Evolutionary conservation across 2,797 vertebrate genomes (phyloP), one percentile per base, ranked within the genome.

Genomic region (Octomys mimax): DNA sequence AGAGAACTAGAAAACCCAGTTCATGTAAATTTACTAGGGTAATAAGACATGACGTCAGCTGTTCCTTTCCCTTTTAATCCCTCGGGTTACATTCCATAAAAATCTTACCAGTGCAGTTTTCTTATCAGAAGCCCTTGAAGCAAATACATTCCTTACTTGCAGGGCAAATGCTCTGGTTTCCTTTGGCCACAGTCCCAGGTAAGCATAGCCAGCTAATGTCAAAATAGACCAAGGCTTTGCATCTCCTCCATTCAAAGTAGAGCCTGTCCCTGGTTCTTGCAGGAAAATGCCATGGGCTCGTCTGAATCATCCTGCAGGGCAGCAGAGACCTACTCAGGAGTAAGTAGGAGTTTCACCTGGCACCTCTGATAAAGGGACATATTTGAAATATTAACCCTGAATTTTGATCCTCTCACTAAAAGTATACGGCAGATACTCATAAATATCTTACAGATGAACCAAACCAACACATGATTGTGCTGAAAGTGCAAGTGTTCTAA

Each of bases 81-180:
- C 18, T 33, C 31, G n/a, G 19, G 5, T 33, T 81, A 19, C 21
- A 86, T 28, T 70, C 13, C 33, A 80, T 52, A 59, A 39, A n/a
- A 73, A 54, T 28, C 13, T 92, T 49, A 71, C 6, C 24, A 28
- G 3, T 28, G 10, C 31, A 46, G 1, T 80, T 77, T 86, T 52
- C 46, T 31, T 81, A 84, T n/a, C 46, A 28, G 9, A 28, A 91
- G 42, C 4, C n/a, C 84, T 71, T n/a, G 14, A 92, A 49, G 16
- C 78, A 89, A 95, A 61, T 10, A 8, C 1, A 86, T 89, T 92
- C 36, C 18, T 93, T 87, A 80, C 89, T 49, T 90, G 14, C 19
- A 91, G 61, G 68, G 14, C 42, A 46, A 93, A 95, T 83, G 9
- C 14, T 86, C 64, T 86, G 26, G 12, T 79, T 46, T 22, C 18